These are phyloP conservation scores for Peribatodes rhomboidaria DNA, from an alignment of 2,888 invertebrate species.

Conservation along the genomic window DNA sequence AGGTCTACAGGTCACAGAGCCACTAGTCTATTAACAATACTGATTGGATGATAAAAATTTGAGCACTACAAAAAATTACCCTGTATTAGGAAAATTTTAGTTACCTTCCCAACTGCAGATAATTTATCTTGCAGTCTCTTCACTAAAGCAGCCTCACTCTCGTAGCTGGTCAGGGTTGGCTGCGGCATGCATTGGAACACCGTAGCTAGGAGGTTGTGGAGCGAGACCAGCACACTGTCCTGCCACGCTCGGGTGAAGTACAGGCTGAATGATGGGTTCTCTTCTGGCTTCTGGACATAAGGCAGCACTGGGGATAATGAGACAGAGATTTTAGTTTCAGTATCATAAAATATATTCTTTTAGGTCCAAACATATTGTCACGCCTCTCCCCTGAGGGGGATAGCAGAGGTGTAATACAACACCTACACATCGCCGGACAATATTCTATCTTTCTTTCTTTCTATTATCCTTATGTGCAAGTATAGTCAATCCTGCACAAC, in stretches of 20 bases:
- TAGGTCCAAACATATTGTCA: too few relatives aligned
- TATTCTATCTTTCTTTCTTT: too few relatives aligned
- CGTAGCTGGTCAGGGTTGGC: conserved; percentile 94
- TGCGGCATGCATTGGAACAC: conserved; percentile 95
- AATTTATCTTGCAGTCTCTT: conserved; percentile 95
- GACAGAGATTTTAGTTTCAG: not conserved
- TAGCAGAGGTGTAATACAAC: too few relatives aligned
- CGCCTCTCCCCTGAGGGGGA: too few relatives aligned
- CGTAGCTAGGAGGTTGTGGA: conserved; percentile 97
- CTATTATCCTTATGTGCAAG: too few relatives aligned
- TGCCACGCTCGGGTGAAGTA: conserved; percentile 98
- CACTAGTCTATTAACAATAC: too few relatives aligned
- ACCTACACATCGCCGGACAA: too few relatives aligned
- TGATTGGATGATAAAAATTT: too few relatives aligned
- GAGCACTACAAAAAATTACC: too few relatives aligned
- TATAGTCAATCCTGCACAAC: too few relatives aligned
- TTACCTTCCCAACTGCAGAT: conserved; percentile 86
- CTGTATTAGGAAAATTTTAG: not conserved
- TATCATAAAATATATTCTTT: too few relatives aligned
- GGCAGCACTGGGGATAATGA: conserved; percentile 91
- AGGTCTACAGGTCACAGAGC: too few relatives aligned
- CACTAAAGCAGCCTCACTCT: conserved; percentile 93
- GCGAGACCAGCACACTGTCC: conserved; percentile 95
- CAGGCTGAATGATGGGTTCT: conserved; percentile 93
- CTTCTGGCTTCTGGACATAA: conserved; percentile 96